phyloP scores from a whole-genome alignment of 1,140 invertebrate species.

The Homalodisca vitripennis region DNA sequence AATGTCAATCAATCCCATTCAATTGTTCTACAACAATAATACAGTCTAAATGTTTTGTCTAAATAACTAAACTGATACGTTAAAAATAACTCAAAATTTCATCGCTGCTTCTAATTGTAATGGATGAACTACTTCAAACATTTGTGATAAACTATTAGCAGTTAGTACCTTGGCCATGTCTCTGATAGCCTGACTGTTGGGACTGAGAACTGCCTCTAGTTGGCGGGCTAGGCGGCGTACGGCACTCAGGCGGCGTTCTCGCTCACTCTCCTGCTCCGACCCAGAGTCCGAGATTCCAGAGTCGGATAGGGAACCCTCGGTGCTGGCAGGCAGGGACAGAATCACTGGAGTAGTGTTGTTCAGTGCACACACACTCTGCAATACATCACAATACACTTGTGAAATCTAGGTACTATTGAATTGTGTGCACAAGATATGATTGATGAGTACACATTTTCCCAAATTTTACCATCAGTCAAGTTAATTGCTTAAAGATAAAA shows the following conservation, averaged over 20 bases:
- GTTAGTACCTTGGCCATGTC: constrained; percentile 56
- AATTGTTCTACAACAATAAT: constrained; percentile 14
- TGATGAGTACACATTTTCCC: no score
- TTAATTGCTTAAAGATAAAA: no score
- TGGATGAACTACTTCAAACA: no score
- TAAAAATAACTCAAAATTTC: background rate
- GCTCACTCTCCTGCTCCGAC: constrained; percentile 71
- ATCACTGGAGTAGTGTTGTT: constrained; percentile 17
- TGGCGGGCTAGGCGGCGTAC: constrained; percentile 64
- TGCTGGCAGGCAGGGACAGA: constrained; percentile 7
- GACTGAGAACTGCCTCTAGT: constrained; percentile 63
- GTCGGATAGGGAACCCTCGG: constrained; percentile 66
- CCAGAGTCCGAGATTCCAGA: constrained; percentile 75
- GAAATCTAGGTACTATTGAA: no score
- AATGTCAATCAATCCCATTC: no score
- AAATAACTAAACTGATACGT: background rate
- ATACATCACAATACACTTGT: background rate
- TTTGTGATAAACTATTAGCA: no score
- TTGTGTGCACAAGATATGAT: no score
- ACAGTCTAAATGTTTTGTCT: background rate
- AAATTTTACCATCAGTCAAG: no score
- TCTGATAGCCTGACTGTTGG: constrained; percentile 61
- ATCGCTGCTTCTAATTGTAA: background rate
- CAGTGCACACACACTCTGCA: constrained; percentile 27
- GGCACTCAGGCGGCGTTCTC: constrained; percentile 65